Base-by-base conservation (phyloP, 1,140 invertebrate genomes). In the Halotydeus destructor region DNA sequence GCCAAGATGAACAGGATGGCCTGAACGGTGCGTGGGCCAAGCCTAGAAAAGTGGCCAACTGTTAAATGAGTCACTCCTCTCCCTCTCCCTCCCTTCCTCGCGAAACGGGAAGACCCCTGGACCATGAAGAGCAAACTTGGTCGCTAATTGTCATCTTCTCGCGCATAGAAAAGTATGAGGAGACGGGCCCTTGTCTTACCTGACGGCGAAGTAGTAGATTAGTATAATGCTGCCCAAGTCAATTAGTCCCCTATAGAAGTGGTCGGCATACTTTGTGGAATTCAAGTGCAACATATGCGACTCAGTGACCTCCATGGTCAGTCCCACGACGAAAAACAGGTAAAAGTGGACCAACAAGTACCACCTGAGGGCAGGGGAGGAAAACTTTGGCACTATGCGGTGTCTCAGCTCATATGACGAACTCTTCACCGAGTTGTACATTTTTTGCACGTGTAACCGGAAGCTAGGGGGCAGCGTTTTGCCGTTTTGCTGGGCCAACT, bases 331-430 rank as follows among this genome's bases (percentile, higher is more conserved):
- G 33, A 47, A 47, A 31, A 43, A 43, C 3, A 47, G 35, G 32
- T 47, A 47, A 28, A 47, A 47, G 31, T 47, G 33, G 5, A 18
- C 19, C 1, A 47, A 27, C 12, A 47, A 26, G 28, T 38, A 47
- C 45, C 45, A 47, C 9, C 45, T 34, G 12, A 47, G 23, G 11
- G 21, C 26, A 9, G 41, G 35, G 11, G 30, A 30, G 2, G 48
- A 43, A n/a, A 44, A 31, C 31, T 43, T 36, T 1, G 45, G 22
- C 21, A 8, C 24, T 16, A 38, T 28, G 8, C 19, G 19, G 16
- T 44, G 43, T 25, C 36, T 32, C n/a, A 19, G 18, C 19, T 11
- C 11, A 31, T 32, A n/a, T 22, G 14, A 14, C 5, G 12, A 18
- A 39, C 19, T 36, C 26, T 31, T 43, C 21, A 45, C 19, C 22